Evolutionary conservation across 37 sponge, comb jelly and placozoan genomes (phyloP).

Genomic region (Sycon ciliatum): DNA sequence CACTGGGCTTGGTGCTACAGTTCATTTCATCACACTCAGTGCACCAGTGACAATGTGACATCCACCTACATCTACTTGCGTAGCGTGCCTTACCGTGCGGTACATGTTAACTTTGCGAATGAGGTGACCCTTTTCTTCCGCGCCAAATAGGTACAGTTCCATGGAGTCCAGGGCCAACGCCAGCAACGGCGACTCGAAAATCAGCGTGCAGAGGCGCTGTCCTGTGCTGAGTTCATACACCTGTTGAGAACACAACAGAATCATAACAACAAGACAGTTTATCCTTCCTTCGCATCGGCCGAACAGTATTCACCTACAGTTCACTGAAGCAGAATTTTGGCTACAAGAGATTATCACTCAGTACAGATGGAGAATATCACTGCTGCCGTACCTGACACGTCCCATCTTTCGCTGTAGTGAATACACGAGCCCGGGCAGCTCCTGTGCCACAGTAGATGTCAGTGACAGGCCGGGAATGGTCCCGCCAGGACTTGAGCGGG

Average conservation of each 20-base stretch:
- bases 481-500: too few species aligned
- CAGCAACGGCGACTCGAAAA: constrained; percentile 51
- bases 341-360: too few species aligned
- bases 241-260: too few species aligned
- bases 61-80: too few species aligned
- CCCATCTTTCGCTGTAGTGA: constrained; percentile 64
- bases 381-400: constrained; percentile 85
- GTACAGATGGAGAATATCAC: too few species aligned
- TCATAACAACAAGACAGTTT: too few species aligned
- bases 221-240: constrained; percentile 59
- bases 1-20: too few species aligned
- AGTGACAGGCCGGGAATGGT: constrained; percentile 68
- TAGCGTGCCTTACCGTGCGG: constrained; percentile 37
- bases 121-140: constrained; percentile 35
- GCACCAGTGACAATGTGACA: too few species aligned
- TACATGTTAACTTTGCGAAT: constrained; percentile 46
- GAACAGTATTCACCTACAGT: too few species aligned
- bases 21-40: too few species aligned
- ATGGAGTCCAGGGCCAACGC: constrained; percentile 36
- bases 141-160: constrained; percentile 48
- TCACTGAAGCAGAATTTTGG: too few species aligned
- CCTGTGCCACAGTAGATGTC: constrained; percentile 57
- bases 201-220: constrained; percentile 48
- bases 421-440: constrained; percentile 37
- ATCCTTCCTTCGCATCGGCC: too few species aligned